These are phyloP conservation scores for Riparia riparia DNA, from an alignment of 2,113 vertebrate genomes.

Conservation along the genomic window DNA sequence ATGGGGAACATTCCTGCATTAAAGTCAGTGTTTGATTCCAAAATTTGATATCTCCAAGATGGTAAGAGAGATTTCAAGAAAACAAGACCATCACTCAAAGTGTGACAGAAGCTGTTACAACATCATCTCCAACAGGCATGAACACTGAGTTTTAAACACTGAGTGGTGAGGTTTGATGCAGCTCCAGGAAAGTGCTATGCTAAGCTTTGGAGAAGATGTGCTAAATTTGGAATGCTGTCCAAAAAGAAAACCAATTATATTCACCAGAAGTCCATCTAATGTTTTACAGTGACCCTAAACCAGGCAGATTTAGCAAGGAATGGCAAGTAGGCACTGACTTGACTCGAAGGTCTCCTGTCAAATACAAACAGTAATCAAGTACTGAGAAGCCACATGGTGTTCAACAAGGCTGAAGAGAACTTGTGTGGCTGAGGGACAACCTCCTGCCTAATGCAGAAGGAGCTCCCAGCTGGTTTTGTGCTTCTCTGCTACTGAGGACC, in stretches of 20 bases:
- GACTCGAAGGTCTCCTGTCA: background rate
- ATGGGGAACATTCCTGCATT: background rate
- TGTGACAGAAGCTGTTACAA: slow-evolving; percentile 39
- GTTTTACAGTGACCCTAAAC: slow-evolving; percentile 22
- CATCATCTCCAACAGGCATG: slow-evolving; percentile 34
- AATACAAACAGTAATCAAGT: background rate
- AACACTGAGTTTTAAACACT: background rate
- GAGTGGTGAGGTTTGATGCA: background rate
- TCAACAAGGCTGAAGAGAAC: background rate
- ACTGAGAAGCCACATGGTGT: background rate
- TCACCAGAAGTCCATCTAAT: slow-evolving; percentile 3
- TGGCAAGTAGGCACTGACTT: background rate
- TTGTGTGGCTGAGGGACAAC: background rate
- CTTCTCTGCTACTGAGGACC: background rate
- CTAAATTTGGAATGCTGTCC: slow-evolving; percentile 28
- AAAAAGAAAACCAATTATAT: slow-evolving; percentile 38
- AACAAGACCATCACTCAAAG: slow-evolving; percentile 61
- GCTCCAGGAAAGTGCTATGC: slow-evolving; percentile 41
- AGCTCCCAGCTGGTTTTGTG: background rate
- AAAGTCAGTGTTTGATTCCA: slow-evolving; percentile 32
- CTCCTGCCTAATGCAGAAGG: background rate
- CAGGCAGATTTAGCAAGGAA: slow-evolving; percentile 2
- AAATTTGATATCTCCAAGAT: slow-evolving; percentile 53
- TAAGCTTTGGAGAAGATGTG: background rate
- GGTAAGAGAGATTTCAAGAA: slow-evolving; percentile 40